Percentiles rank a stretch among this genome's conserved stretches.
phyloP scores from a whole-genome alignment of 1,140 invertebrate species.

The Radopholus similis region DNA sequence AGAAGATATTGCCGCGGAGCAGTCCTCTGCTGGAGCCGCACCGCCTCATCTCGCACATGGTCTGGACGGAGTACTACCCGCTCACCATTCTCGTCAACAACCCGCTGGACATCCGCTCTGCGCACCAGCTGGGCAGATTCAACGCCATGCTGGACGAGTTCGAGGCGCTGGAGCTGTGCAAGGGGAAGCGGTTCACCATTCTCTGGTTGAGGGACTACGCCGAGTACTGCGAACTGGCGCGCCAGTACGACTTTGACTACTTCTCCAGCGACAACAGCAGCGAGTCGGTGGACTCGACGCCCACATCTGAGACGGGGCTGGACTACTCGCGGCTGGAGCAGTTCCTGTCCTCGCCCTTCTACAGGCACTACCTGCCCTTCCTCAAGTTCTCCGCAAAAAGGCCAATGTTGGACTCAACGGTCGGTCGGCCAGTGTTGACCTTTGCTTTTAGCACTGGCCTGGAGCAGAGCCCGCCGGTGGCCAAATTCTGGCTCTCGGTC shows the following conservation, averaged over 20 bases:
- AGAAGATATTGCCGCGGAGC: conserved; percentile 52
- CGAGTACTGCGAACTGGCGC: conserved; percentile 34
- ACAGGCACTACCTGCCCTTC: conserved; percentile 39
- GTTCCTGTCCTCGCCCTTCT: conserved; percentile 41
- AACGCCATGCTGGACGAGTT: conserved; percentile 51
- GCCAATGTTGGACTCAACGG: not conserved
- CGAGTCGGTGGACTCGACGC: conserved; percentile 1
- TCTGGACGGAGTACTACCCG: conserved; percentile 58
- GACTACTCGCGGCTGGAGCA: conserved; percentile 24
- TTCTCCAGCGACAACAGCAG: conserved; percentile 26
- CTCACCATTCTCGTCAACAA: conserved; percentile 56
- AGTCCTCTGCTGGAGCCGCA: conserved; percentile 48
- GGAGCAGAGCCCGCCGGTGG: conserved; percentile 17
- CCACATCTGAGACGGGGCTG: conserved; percentile 22
- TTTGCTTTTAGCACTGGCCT: conserved; percentile 38
- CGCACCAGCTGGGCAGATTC: conserved; percentile 13
- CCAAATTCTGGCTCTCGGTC: conserved; percentile 50
- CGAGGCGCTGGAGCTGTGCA: conserved; percentile 29
- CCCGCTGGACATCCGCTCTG: conserved; percentile 44
- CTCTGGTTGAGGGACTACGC: conserved; percentile 51
- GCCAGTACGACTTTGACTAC: conserved; percentile 42
- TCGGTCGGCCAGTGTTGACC: conserved; percentile 32
- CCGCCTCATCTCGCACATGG: conserved; percentile 47
- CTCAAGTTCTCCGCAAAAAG: conserved; percentile 16
- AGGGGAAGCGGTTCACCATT: conserved; percentile 39